Conservation (phyloP, 23 tunicate genomes). For the Ciona savignyi region DNA sequence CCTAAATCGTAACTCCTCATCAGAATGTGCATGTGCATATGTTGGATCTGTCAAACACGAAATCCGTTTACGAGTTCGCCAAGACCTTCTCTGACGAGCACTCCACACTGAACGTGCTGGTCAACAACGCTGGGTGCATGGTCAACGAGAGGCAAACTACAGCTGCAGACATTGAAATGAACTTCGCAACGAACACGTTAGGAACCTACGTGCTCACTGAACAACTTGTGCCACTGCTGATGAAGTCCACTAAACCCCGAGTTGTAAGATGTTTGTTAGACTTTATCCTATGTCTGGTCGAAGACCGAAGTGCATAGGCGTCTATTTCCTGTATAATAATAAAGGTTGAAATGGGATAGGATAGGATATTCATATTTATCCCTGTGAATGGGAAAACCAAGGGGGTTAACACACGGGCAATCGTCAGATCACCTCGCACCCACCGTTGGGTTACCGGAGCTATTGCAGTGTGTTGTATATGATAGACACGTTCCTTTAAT, state of each 20-base stretch:
- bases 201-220: slow-evolving; percentile 86
- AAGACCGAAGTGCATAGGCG: no score
- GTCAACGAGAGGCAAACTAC: slow-evolving; percentile 32
- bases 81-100: slow-evolving; percentile 28
- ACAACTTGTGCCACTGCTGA: slow-evolving; percentile 48
- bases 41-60: slow-evolving; percentile 62
- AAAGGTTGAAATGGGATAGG: no score
- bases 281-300: no score
- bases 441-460: no score
- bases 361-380: no score
- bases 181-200: slow-evolving; percentile 96
- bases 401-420: no score
- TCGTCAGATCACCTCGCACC: no score
- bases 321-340: no score
- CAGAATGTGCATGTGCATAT: slow-evolving; percentile 74
- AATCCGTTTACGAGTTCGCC: slow-evolving; percentile 63
- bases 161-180: slow-evolving; percentile 37
- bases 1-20: not conserved
- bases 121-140: slow-evolving; percentile 98
- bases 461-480: no score
- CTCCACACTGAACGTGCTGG: slow-evolving; percentile 39
- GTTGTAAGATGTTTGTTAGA: slow-evolving; percentile 35
- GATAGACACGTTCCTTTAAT: no score
- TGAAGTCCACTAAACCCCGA: slow-evolving; percentile 40
- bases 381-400: no score